A percentile compares a stretch with the other conserved stretches of the same genome.
These are phyloP conservation scores for Nymphalis polychloros DNA, from an alignment of 2,888 invertebrate genomes.

Conservation along the genomic window DNA sequence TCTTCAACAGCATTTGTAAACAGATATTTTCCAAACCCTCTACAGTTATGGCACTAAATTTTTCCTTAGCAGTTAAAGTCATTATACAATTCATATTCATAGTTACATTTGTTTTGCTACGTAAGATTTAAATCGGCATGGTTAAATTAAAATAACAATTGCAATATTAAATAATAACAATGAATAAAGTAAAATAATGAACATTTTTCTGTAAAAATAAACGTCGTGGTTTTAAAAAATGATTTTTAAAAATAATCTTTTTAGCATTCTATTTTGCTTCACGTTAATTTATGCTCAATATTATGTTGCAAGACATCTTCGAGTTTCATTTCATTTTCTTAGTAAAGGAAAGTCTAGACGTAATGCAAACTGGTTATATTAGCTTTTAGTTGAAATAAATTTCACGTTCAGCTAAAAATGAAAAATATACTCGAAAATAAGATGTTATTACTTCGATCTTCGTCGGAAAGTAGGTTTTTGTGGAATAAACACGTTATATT, in stretches of 20 bases:
- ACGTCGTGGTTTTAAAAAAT: neutral
- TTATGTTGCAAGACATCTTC: constrained; percentile 10
- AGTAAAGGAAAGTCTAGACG: constrained; percentile 33
- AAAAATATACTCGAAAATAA: constrained; percentile 19
- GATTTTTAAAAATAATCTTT: no score
- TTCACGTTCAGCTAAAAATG: constrained; percentile 27
- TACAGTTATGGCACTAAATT: no score
- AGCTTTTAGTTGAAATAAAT: constrained; percentile 25
- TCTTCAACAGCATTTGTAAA: neutral
- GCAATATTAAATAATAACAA: no score
- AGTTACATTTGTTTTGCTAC: no score
- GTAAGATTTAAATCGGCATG: no score
- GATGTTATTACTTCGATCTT: constrained; percentile 18
- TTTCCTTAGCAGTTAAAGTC: no score
- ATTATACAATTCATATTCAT: no score
- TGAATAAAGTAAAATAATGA: no score
- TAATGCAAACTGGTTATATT: constrained; percentile 26
- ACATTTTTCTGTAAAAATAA: neutral
- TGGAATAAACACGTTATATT: neutral
- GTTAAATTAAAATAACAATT: no score
- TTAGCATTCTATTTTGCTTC: neutral
- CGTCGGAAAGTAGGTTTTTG: neutral
- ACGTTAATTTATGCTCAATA: constrained; percentile 7
- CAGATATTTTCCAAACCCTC: neutral
- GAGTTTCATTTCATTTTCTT: constrained; percentile 22